A percentile compares a stretch with the other conserved stretches of the same genome.
Evolutionary conservation across 2,888 invertebrate genomes (phyloP).

Genomic region (Hirtodrosophila trivittata): DNA sequence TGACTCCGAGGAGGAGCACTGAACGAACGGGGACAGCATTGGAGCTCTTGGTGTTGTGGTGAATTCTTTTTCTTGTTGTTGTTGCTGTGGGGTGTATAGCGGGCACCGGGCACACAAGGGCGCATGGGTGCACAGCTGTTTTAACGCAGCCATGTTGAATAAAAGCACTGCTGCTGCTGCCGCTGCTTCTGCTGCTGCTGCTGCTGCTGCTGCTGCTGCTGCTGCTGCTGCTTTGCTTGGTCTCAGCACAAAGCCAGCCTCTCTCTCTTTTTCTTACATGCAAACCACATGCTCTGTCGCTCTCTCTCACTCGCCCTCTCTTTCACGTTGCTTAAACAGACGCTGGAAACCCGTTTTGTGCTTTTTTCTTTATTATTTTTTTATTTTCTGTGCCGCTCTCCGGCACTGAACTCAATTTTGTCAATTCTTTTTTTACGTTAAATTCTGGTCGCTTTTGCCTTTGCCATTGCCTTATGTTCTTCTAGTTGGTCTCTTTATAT

Average conservation of each 20-base stretch:
- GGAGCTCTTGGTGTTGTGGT: slow-evolving; percentile 32
- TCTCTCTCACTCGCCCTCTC: slow-evolving; percentile 25
- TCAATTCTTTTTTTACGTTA: slow-evolving; percentile 67
- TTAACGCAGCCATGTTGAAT: slow-evolving; percentile 41
- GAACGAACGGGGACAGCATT: slow-evolving; percentile 17
- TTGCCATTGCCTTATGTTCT: slow-evolving; percentile 32
- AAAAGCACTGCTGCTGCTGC: slow-evolving; percentile 12
- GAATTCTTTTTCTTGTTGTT: slow-evolving; percentile 18
- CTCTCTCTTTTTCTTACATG: slow-evolving; percentile 13
- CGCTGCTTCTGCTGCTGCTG: background rate
- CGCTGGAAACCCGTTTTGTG: slow-evolving; percentile 47
- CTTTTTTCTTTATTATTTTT: slow-evolving; percentile 11
- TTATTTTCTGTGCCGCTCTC: slow-evolving; percentile 34
- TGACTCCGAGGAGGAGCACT: slow-evolving; percentile 19
- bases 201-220: slow-evolving; percentile 6
- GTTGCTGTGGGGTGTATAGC: background rate
- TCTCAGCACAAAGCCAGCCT: slow-evolving; percentile 6
- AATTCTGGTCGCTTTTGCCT: slow-evolving; percentile 60
- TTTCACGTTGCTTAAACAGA: slow-evolving; percentile 7
- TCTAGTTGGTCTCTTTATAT: slow-evolving; percentile 44
- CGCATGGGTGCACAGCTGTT: slow-evolving; percentile 52
- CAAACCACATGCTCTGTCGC: slow-evolving; percentile 15
- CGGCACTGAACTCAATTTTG: slow-evolving; percentile 70
- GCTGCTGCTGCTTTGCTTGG: slow-evolving; percentile 16
- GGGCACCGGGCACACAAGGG: slow-evolving; percentile 7